A percentile compares a stretch with the other conserved stretches of the same genome.
These are phyloP conservation scores for Pocillopora damicornis DNA, from an alignment of 64 coral and sea anemone genomes.

Conservation along the genomic window DNA sequence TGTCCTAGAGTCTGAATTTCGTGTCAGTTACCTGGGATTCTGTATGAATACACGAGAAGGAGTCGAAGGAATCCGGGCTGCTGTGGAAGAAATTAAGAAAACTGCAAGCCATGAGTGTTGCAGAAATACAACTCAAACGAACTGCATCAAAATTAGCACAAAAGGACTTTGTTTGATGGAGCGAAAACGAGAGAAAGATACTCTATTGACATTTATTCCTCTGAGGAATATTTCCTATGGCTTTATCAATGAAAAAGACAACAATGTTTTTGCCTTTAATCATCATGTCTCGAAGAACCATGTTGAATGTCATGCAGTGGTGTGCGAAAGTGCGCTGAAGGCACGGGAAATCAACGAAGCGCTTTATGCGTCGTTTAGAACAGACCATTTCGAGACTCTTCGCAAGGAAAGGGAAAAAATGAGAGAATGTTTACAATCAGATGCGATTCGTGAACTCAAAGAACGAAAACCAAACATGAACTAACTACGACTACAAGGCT, in stretches of 20 bases:
- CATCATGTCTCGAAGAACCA: slow-evolving; percentile 59
- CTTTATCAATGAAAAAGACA: slow-evolving; percentile 13
- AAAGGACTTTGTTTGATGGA: slow-evolving; percentile 24
- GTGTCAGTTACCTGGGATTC: slow-evolving; percentile 56
- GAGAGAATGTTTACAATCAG: background rate
- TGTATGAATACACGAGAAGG: slow-evolving; percentile 40
- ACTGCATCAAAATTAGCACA: slow-evolving; percentile 16
- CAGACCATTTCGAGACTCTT: slow-evolving; percentile 45
- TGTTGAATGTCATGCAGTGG: slow-evolving; percentile 56
- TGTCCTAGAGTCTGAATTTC: slow-evolving; percentile 31
- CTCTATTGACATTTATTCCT: slow-evolving; percentile 22
- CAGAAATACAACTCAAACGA: slow-evolving; percentile 25
- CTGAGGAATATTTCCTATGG: slow-evolving; percentile 67
- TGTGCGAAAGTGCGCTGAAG: slow-evolving; percentile 36
- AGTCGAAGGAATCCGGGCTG: slow-evolving; percentile 30
- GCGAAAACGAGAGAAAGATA: slow-evolving; percentile 15
- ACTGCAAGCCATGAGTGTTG: background rate
- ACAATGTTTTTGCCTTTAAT: slow-evolving; percentile 65
- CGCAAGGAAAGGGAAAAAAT: slow-evolving; percentile 44
- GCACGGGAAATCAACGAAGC: slow-evolving; percentile 46
- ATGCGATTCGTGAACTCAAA: background rate
- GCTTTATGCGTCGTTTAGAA: slow-evolving; percentile 59
- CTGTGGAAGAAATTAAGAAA: slow-evolving; percentile 31
- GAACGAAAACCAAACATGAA: background rate
- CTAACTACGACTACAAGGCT: background rate